Evolutionary conservation across 2,113 vertebrate species (phyloP), one percentile per base, ranked within the genome.

Genomic region (Nothocercus julius): DNA sequence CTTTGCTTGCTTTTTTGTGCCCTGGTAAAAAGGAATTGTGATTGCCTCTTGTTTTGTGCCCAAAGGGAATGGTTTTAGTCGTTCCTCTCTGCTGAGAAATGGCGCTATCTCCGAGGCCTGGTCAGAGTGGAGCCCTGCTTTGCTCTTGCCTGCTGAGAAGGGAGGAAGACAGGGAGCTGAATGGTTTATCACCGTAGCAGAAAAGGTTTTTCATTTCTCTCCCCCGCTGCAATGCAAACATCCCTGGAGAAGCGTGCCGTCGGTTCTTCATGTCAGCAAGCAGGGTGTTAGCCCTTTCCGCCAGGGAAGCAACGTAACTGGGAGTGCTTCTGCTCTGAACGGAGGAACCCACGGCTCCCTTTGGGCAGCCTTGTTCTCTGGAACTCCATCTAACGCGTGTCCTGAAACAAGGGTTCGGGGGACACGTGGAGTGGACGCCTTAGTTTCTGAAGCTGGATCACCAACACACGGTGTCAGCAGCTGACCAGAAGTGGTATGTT

Each of bases 11-110:
- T 95, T 34, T 1, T 59, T 77, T 85, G 14, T 28, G 89, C 18
- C 34, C 0, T 32, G 19, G 3, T 51, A 30, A 11, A 30, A 58
- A 82, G 76, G 24, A 75, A 38, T 17, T 44, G 25, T 56, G 36
- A 18, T n/a, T 64, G 51, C 59, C 92, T 51, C 3, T 80, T 66
- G 47, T 84, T 51, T 2, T 0, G 9, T 5, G 9, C 44, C 38
- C 1, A 0, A 28, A 32, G 34, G 58, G 30, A 79, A 45, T 76
- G 0, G 0, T 14, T 13, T 3, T 28, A 28, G 53, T 76, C 68
- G 19, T 63, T 73, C 84, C 54, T 18, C 11, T 22, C 47, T 69
- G 24, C 15, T 27, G 53, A 80, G 70, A 67, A 74, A 28, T 10
- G 1, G 1, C 13, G 3, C 15, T 72, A 10, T 19, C 11, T 64